Percentiles rank a stretch among this genome's conserved stretches.
These are phyloP conservation scores for Bombus turneri DNA, from an alignment of 1,140 invertebrate species.

Conservation along the genomic window DNA sequence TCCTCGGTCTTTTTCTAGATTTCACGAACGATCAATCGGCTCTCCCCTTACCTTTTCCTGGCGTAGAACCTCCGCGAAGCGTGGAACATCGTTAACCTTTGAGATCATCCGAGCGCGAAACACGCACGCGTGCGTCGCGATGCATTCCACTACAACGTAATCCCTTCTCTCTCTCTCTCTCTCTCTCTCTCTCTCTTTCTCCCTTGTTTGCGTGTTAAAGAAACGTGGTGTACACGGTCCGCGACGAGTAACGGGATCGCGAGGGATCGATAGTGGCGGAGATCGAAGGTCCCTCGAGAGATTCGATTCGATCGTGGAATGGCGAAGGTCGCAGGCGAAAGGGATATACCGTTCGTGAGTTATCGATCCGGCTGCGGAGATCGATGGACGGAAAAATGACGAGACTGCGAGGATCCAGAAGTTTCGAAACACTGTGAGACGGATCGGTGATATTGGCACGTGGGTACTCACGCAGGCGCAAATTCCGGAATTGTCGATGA, in stretches of 20 bases:
- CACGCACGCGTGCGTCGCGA: slow-evolving; percentile 36
- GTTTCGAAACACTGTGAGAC: not conserved
- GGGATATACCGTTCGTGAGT: slow-evolving; percentile 53
- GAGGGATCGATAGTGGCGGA: slow-evolving; percentile 52
- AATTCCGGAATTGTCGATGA: not conserved
- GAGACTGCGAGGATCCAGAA: slow-evolving; percentile 7
- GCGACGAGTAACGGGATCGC: slow-evolving; percentile 63
- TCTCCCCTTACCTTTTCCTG: slow-evolving; percentile 41
- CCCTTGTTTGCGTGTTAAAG: not conserved
- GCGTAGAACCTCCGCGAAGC: slow-evolving; percentile 48
- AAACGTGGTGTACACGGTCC: not conserved
- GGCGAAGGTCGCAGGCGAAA: slow-evolving; percentile 60
- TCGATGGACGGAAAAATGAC: slow-evolving; percentile 34
- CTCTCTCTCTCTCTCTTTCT: slow-evolving; percentile 14
- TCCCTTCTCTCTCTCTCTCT: no score
- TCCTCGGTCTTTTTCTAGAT: slow-evolving; percentile 47
- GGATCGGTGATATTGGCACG: not conserved
- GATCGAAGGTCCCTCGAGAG: slow-evolving; percentile 60
- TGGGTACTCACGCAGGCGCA: not conserved
- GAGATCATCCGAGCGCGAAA: slow-evolving; percentile 68
- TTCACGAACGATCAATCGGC: slow-evolving; percentile 29
- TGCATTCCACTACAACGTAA: slow-evolving; percentile 54
- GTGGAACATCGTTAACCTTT: slow-evolving; percentile 76
- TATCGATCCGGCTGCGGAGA: slow-evolving; percentile 48
- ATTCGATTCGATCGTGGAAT: slow-evolving; percentile 66